Evolutionary conservation across 1,140 invertebrate genomes (phyloP), one percentile per base, ranked within the genome.

Genomic region (Brachionus plicatilis): DNA sequence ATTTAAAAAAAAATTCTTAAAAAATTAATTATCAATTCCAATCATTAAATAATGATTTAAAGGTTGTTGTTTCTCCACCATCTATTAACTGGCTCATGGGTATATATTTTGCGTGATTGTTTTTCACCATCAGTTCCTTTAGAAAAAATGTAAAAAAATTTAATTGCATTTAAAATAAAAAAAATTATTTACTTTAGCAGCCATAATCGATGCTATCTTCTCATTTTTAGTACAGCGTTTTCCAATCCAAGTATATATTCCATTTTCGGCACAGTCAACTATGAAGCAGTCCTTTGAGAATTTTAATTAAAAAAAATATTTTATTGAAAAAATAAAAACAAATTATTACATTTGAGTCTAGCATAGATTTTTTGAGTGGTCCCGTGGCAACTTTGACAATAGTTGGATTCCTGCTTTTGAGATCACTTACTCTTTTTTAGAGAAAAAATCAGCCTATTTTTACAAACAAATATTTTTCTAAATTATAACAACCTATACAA

Each of bases 201-300:
- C 93, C 60, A 92, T 90, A 92, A 95, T 93, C 0, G 94, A 92
- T 87, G 94, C 92, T 12, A 92, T 88, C 86, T 94, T 94, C 90
- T 96, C 95, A 87, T 93, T 92, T 75, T 91, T 90, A 3, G 93
- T 93, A 43, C 94, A 92, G 45, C 92, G 91, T 86, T 93, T 94
- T 27, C 95, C 95, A 78, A 95, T 92, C 95, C 95, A 96, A 1
- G 94, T 94, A 88, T 93, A 96, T 56, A 96, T 92, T 41, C 93
- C 94, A 68, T 93, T 93, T 78, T 92, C 92, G 4, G 93, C 93
- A 6, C 94, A 93, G 88, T 96, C 94, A 87, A 96, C 88, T 84
- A 96, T 93, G 86, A 95, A 96, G 85, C 93, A 94, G 87, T 96
- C 94, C 92, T 93, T 87, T 86, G 80, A 86, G 84, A 76, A 85